phyloP scores from a whole-genome alignment of 2,888 invertebrate genomes.

The Operophtera brumata region DNA sequence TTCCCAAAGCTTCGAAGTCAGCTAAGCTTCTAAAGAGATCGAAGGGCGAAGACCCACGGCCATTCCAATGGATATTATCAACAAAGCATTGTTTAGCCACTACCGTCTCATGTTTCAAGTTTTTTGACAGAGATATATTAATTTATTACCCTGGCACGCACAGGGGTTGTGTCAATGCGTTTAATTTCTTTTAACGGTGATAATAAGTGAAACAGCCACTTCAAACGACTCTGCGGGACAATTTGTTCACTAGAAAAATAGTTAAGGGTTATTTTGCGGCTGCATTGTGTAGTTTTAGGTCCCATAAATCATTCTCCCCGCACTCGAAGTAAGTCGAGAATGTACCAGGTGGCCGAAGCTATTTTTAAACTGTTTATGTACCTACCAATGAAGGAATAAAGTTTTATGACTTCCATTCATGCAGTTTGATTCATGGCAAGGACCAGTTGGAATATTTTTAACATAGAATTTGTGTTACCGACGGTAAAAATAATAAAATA shows the following conservation, averaged over 20 bases:
- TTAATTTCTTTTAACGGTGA: conserved; percentile 35
- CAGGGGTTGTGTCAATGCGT: conserved; percentile 45
- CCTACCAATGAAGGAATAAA: conserved; percentile 62
- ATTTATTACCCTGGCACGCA: conserved; percentile 46
- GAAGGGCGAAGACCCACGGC: conserved; percentile 17
- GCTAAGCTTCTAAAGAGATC: conserved; percentile 10
- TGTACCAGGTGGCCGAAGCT: conserved; percentile 73
- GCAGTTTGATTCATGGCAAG: conserved; percentile 60
- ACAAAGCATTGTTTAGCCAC: conserved; percentile 39
- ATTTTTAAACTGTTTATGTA: conserved; percentile 71
- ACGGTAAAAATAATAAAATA: conserved; percentile 7
- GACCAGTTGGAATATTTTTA: conserved; percentile 36
- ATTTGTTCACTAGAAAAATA: conserved; percentile 64
- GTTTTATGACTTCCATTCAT: conserved; percentile 71
- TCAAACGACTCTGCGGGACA: conserved; percentile 51
- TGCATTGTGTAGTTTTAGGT: conserved; percentile 60
- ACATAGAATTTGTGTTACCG: conserved; percentile 27
- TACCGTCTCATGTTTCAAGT: conserved; percentile 35
- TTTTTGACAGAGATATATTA: conserved; percentile 44
- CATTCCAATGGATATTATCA: conserved; percentile 32
- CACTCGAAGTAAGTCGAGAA: conserved; percentile 58
- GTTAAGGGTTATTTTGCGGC: conserved; percentile 77
- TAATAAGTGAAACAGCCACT: conserved; percentile 43
- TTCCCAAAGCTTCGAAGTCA: not conserved
- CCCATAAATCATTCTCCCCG: conserved; percentile 68